These are phyloP conservation scores for Avahi laniger DNA, from an alignment of 2,797 vertebrate species.

Conservation along the genomic window DNA sequence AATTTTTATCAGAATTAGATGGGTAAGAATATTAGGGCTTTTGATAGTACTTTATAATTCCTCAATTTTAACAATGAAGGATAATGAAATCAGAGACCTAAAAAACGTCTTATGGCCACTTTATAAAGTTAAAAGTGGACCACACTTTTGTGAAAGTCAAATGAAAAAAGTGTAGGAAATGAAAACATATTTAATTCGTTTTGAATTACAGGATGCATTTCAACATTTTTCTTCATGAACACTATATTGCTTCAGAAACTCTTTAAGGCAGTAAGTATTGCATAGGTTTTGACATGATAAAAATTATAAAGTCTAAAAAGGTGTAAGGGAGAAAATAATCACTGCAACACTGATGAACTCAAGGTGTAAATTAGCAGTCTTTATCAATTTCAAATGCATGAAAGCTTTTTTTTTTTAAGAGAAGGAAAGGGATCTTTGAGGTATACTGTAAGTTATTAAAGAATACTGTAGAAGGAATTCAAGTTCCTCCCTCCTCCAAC, in stretches of 20 bases:
- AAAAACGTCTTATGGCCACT: neutral
- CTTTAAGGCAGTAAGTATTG: conserved; percentile 61
- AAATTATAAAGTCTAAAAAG: conserved; percentile 78
- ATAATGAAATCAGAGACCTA: conserved; percentile 14
- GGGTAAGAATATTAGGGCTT: neutral
- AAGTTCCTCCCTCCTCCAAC: neutral
- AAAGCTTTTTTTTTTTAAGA: conserved; percentile 40
- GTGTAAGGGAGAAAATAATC: conserved; percentile 70
- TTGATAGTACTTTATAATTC: neutral
- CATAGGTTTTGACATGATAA: conserved; percentile 76
- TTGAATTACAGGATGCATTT: conserved; percentile 68
- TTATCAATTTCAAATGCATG: conserved; percentile 69
- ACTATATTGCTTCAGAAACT: conserved; percentile 55
- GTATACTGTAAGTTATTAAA: neutral
- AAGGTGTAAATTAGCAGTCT: conserved; percentile 71
- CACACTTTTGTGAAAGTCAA: conserved; percentile 38
- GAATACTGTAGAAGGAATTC: conserved; percentile 23
- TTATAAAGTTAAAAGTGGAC: conserved; percentile 41
- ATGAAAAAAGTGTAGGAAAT: conserved; percentile 31
- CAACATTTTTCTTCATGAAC: conserved; percentile 63
- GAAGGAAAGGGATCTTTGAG: conserved; percentile 50
- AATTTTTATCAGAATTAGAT: conserved; percentile 20
- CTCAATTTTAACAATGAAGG: conserved; percentile 26
- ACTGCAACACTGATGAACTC: conserved; percentile 71
- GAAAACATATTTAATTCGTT: conserved; percentile 47